Percentiles rank a stretch among this genome's conserved stretches.
These are phyloP conservation scores for Peromyscus nudipes DNA, from an alignment of 2,797 vertebrate genomes.

Conservation along the genomic window DNA sequence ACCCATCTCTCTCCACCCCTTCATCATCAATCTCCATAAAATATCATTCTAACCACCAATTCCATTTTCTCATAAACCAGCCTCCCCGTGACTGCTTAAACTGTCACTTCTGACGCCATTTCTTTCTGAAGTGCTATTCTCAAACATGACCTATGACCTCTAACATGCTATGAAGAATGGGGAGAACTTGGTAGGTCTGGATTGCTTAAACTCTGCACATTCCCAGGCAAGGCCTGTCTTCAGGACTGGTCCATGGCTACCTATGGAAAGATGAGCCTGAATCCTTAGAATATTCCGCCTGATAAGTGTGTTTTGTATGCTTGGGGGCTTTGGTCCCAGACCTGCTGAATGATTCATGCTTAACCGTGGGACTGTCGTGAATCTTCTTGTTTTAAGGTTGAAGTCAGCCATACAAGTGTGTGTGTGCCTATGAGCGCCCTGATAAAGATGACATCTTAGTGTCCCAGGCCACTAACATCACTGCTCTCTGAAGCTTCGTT, in stretches of 20 bases:
- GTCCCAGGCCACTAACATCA: not conserved
- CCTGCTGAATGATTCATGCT: not conserved
- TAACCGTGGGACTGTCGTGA: not conserved
- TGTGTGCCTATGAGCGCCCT: not conserved
- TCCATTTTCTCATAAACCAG: not conserved
- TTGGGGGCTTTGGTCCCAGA: not conserved
- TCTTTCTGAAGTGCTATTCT: not conserved
- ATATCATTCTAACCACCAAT: not conserved
- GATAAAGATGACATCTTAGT: not conserved
- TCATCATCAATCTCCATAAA: not conserved
- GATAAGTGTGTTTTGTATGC: not conserved
- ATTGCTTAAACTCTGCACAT: not conserved
- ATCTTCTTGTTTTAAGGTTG: not conserved
- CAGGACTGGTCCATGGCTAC: not conserved
- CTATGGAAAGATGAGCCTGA: not conserved
- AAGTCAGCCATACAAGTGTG: not conserved
- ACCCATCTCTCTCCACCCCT: not conserved
- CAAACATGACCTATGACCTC: not conserved
- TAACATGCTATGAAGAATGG: not conserved
- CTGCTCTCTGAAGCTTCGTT: not conserved
- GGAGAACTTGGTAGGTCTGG: not conserved
- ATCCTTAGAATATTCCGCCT: not conserved
- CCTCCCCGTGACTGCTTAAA: not conserved
- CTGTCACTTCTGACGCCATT: not conserved
- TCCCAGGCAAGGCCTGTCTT: not conserved